phyloP scores from a whole-genome alignment of 2,797 vertebrate species.

The Melanotaenia trifasciata region DNA sequence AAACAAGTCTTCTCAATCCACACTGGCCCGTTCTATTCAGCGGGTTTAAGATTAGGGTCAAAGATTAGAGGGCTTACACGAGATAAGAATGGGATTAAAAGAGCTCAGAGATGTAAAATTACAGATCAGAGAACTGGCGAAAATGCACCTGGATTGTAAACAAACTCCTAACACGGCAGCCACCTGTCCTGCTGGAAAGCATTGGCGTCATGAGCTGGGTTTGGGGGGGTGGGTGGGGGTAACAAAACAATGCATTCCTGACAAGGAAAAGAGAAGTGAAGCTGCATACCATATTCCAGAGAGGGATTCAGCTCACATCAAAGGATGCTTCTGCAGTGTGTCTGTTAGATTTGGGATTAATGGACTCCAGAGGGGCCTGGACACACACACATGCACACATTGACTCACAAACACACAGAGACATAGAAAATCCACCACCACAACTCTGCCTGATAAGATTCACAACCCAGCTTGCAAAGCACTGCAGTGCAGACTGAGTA shows the following conservation, averaged over 20 bases:
- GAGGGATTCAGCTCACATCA: conserved; percentile 79
- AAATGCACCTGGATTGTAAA: conserved; percentile 80
- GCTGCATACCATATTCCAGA: conserved; percentile 77
- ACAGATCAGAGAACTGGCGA: conserved; percentile 78
- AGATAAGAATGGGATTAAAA: conserved; percentile 86
- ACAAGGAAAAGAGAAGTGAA: conserved; percentile 63
- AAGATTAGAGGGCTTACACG: conserved; percentile 84
- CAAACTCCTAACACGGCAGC: conserved; percentile 69
- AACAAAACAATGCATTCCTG: conserved; percentile 58
- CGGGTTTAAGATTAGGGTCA: conserved; percentile 85
- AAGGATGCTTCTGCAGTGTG: conserved; percentile 78
- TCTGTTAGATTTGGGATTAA: conserved; percentile 85
- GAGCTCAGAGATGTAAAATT: conserved; percentile 85
- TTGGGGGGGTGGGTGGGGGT: too few relatives aligned
- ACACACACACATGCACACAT: conserved; percentile 61
- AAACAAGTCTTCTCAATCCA: conserved; percentile 70
- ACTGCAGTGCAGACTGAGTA: conserved; percentile 71
- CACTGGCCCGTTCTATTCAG: conserved; percentile 65
- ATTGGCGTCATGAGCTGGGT: conserved; percentile 11
- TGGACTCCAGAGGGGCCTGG: conserved; percentile 78
- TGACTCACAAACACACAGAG: conserved; percentile 29
- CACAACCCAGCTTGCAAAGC: conserved; percentile 66
- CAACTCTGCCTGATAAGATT: conserved; percentile 74
- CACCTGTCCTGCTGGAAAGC: conserved; percentile 70
- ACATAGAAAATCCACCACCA: conserved; percentile 65